phyloP scores from a whole-genome alignment of 2,797 vertebrate genomes.

The Sarcophilus harrisii region DNA sequence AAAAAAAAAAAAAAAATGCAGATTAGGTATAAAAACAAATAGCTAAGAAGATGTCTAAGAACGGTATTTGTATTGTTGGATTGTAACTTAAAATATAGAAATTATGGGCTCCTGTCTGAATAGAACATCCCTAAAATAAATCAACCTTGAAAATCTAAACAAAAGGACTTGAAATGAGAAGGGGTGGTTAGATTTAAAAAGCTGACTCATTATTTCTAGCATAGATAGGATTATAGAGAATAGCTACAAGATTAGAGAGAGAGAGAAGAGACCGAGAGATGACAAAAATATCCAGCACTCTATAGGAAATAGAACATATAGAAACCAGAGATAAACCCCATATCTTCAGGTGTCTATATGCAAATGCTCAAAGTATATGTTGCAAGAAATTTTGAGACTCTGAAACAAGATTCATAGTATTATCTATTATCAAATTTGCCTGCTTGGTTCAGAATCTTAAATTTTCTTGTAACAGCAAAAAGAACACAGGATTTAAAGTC shows the following conservation, averaged over 20 bases:
- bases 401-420: background rate
- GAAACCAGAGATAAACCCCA: background rate
- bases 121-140: background rate
- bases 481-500: background rate
- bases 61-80: background rate
- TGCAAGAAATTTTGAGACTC: background rate
- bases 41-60: background rate
- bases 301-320: background rate
- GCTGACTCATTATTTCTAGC: background rate
- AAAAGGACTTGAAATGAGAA: background rate
- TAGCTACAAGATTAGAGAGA: background rate
- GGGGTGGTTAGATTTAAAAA: background rate
- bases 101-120: background rate
- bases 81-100: background rate
- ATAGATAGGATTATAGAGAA: background rate
- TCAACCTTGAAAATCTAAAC: background rate
- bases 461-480: background rate
- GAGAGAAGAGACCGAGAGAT: background rate
- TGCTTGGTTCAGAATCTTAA: no score
- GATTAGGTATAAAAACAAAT: background rate
- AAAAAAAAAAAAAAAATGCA: background rate
- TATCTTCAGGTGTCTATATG: background rate
- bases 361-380: background rate
- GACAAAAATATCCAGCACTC: background rate
- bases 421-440: no score